phyloP scores from a whole-genome alignment of 2,113 vertebrate genomes.

The Gadus chalcogrammus region DNA sequence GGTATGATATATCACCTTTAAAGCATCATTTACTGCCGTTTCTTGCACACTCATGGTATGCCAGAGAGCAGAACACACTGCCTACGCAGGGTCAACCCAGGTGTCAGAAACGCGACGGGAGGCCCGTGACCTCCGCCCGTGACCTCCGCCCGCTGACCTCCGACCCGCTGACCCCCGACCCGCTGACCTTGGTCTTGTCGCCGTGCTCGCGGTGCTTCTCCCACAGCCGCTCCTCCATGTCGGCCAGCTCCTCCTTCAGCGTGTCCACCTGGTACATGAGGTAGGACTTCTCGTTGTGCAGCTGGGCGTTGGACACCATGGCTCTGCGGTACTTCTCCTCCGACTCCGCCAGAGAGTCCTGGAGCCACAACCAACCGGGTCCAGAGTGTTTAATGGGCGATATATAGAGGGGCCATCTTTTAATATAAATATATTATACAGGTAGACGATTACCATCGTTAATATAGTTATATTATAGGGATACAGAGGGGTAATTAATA shows the following conservation, averaged over 20 bases:
- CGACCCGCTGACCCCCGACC: too few species aligned
- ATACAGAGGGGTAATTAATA: too few species aligned
- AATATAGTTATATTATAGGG: too few species aligned
- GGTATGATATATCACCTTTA: too few species aligned
- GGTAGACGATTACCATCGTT: too few species aligned
- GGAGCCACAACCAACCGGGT: background rate
- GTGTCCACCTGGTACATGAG: constrained; percentile 94
- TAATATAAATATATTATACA: too few species aligned
- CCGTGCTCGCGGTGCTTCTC: constrained; percentile 78
- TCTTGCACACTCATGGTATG: background rate
- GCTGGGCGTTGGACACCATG: constrained; percentile 92
- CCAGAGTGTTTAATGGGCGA: too few species aligned
- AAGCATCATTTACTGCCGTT: too few species aligned
- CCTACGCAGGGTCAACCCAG: too few species aligned
- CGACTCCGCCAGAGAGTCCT: constrained; percentile 85
- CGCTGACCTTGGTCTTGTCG: constrained; percentile 76
- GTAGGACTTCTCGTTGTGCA: constrained; percentile 91
- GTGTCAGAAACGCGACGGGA: too few species aligned
- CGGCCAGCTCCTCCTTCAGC: constrained; percentile 82
- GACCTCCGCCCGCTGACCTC: too few species aligned
- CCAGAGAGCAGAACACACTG: background rate
- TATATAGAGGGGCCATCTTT: too few species aligned
- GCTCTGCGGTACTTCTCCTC: constrained; percentile 90
- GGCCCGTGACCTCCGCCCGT: background rate
- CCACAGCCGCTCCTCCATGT: constrained; percentile 87